Percentiles rank a stretch among this genome's conserved stretches.
phyloP scores from a whole-genome alignment of 1,140 invertebrate species.

The Pseudobourletiella spinata region DNA sequence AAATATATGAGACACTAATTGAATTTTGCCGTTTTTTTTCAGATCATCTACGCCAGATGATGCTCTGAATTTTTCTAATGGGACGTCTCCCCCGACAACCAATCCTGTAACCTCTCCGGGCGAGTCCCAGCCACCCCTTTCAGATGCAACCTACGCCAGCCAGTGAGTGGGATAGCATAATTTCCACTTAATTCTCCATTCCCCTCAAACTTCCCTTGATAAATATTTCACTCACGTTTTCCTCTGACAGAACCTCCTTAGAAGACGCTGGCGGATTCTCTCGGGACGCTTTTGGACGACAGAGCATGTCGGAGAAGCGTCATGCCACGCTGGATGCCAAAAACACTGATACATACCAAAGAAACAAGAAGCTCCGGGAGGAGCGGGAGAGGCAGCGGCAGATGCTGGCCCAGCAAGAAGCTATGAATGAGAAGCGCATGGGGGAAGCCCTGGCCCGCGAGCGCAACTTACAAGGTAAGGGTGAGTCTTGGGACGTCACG shows the following conservation, averaged over 20 bases:
- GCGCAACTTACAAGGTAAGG: slow-evolving; percentile 32
- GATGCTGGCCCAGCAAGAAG: slow-evolving; percentile 31
- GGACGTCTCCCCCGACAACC: neutral
- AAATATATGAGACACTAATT: neutral
- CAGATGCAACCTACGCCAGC: slow-evolving; percentile 62
- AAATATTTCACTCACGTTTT: neutral
- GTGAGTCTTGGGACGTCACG: too few species aligned
- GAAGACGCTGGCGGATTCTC: slow-evolving; percentile 64
- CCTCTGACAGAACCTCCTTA: slow-evolving; percentile 52
- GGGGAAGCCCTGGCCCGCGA: slow-evolving; percentile 27
- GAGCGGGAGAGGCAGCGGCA: slow-evolving; percentile 37
- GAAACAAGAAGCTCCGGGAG: slow-evolving; percentile 67
- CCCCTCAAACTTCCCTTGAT: neutral
- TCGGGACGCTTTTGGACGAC: slow-evolving; percentile 82
- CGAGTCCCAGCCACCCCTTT: slow-evolving; percentile 18
- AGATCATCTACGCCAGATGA: slow-evolving; percentile 35
- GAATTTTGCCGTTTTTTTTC: neutral
- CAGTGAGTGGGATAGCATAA: slow-evolving; percentile 45
- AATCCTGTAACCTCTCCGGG: neutral
- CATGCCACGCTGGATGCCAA: slow-evolving; percentile 91
- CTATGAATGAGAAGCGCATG: slow-evolving; percentile 18
- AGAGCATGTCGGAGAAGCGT: slow-evolving; percentile 95
- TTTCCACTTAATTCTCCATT: neutral
- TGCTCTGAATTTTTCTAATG: slow-evolving; percentile 11
- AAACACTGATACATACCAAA: slow-evolving; percentile 86